Percentiles rank a stretch among this genome's conserved stretches.
Conservation (phyloP, 2,113 vertebrate species). For the Aphelocoma coerulescens region DNA sequence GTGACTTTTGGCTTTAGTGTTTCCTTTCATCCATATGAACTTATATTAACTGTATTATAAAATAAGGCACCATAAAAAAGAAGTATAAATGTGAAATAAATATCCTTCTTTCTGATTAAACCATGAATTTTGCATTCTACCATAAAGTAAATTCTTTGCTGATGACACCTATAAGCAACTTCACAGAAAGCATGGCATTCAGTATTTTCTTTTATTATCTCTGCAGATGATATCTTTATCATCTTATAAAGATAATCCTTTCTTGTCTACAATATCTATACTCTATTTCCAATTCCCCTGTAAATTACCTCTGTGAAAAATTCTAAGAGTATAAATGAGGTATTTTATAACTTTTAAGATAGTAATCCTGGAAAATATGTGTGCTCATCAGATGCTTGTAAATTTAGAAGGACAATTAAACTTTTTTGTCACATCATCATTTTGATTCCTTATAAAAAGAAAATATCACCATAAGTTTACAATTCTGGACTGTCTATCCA, state of each 20-base stretch:
- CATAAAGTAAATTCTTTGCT: not conserved
- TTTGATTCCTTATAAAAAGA: not conserved
- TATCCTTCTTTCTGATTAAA: not conserved
- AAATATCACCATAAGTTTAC: not conserved
- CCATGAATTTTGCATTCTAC: not conserved
- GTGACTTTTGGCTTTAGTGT: not conserved
- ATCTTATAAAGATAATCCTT: not conserved
- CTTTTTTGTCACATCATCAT: not conserved
- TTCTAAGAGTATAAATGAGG: not conserved
- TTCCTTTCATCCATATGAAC: not conserved
- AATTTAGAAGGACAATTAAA: not conserved
- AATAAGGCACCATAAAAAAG: not conserved
- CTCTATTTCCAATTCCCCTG: not conserved
- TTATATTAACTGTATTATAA: not conserved
- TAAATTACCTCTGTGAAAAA: not conserved
- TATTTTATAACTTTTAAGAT: not conserved
- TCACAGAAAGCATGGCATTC: not conserved
- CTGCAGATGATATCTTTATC: not conserved
- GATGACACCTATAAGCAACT: not conserved
- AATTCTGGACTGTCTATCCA: not conserved
- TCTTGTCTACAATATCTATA: not conserved
- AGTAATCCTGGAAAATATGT: not conserved
- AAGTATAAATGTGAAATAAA: not conserved
- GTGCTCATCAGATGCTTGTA: not conserved
- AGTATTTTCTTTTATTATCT: not conserved